Base-by-base conservation (phyloP, 2,113 vertebrate genomes). In the Corythornis cristatus region DNA sequence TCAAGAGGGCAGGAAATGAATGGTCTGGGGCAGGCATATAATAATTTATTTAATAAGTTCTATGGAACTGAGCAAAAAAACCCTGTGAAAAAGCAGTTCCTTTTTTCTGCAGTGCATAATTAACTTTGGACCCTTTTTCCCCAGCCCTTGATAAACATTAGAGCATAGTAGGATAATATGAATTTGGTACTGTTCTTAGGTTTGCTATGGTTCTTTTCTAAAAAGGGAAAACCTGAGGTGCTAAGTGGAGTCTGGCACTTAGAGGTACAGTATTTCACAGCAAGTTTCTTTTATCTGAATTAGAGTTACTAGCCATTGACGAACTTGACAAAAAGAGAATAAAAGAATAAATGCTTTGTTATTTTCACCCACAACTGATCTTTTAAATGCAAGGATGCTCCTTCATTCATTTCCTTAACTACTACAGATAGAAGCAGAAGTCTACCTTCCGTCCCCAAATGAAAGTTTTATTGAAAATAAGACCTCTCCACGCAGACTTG, bases 191-290 rank as follows among this genome's bases (percentile, higher is more conserved):
- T 83, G 48, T 64, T 88, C 83, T 45, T 80, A 17, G 17, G 29
- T 85, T 82, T 93, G 87, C 66, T 65, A 4, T 19, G 29, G 66
- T 45, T 95, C 81, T 78, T 92, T 94, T 90, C 56, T 75, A 61
- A 56, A 79, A 92, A 74, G 20, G 66, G 81, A 65, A 83, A 75
- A 72, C 68, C 86, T 68, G 73, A 65, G n/a, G 45, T 83, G 65
- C 66, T 91, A 86, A 74, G 88, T 57, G 66, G 45, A 92, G 45
- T 28, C 48, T 90, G 66, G 58, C 77, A 72, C 65, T 76, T 51
- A 26, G 57, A 90, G 73, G 61, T 51, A 42, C 7, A 68, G 61
- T n/a, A 61, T 45, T 72, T 88, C 72, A 88, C 80, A 68, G 66
- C 15, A 26, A 88, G 57, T 64, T 33, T 84, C 65, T 67, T 81